Percentiles rank a stretch among this genome's conserved stretches.
Conservation (phyloP, 2,888 invertebrate genomes). For the Cyclophora albipunctata region DNA sequence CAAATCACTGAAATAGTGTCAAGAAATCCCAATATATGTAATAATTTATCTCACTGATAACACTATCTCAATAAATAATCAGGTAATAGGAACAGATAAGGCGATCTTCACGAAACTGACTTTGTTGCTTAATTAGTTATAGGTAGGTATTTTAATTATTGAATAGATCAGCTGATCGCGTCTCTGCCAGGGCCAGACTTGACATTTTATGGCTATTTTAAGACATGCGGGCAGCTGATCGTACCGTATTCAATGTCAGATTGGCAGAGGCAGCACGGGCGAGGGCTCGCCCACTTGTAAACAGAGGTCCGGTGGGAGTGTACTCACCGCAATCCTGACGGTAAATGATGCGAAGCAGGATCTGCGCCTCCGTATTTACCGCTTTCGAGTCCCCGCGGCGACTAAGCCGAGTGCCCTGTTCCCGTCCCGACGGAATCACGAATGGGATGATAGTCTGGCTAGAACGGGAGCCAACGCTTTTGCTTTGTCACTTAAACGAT, state of each 20-base stretch:
- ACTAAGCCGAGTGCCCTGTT: constrained; percentile 65
- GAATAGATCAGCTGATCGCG: constrained; percentile 69
- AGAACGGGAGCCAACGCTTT: constrained; percentile 57
- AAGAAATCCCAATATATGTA: constrained; percentile 35
- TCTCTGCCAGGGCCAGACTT: constrained; percentile 67
- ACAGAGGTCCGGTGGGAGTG: constrained; percentile 20
- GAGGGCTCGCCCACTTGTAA: constrained; percentile 6
- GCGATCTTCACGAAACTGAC: constrained; percentile 34
- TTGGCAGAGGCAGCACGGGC: constrained; percentile 30
- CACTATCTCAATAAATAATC: constrained; percentile 42
- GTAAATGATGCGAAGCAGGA: constrained; percentile 69
- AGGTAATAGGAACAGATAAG: constrained; percentile 41
- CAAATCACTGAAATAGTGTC: constrained; percentile 40
- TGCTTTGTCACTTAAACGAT: constrained; percentile 69
- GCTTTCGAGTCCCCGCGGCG: constrained; percentile 69
- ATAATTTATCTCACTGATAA: constrained; percentile 38
- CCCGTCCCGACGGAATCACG: constrained; percentile 66
- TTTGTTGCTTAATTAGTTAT: constrained; percentile 61
- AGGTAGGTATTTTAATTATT: constrained; percentile 38
- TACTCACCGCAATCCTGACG: constrained; percentile 72
- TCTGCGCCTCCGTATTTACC: constrained; percentile 73
- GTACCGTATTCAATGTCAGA: constrained; percentile 67
- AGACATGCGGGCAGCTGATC: constrained; percentile 68
- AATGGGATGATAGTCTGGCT: constrained; percentile 67
- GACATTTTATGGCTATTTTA: constrained; percentile 72